A percentile compares a stretch with the other conserved stretches of the same genome.
phyloP scores from a whole-genome alignment of 1,140 invertebrate genomes.

The Schlechtendalia chinensis region DNA sequence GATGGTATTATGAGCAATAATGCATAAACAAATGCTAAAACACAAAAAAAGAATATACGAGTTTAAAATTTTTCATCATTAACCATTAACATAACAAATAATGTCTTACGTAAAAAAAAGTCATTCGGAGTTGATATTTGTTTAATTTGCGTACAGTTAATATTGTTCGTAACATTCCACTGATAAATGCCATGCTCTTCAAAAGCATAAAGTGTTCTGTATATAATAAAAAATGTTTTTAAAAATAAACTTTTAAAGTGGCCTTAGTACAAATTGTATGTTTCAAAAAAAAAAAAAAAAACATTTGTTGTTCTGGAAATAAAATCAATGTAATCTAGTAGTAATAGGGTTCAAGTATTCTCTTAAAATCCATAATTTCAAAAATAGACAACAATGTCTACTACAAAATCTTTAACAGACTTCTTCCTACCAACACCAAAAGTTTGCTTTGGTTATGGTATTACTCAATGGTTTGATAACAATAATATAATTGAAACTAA shows the following conservation, averaged over 20 bases:
- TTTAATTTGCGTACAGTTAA: slow-evolving; percentile 32
- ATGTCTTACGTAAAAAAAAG: slow-evolving; percentile 32
- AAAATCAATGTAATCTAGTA: no score
- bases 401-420: no score
- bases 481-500: not conserved
- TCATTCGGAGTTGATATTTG: slow-evolving; percentile 24
- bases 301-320: no score
- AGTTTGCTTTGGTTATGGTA: no score
- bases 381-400: no score
- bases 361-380: no score
- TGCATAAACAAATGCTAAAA: slow-evolving; percentile 35
- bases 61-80: not conserved
- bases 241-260: no score
- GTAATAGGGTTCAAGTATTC: no score
- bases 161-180: slow-evolving; percentile 45
- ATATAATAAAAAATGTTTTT: not conserved
- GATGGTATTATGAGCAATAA: slow-evolving; percentile 33
- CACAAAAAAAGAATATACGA: not conserved
- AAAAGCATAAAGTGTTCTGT: slow-evolving; percentile 39
- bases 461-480: not conserved
- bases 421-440: no score
- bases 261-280: not conserved
- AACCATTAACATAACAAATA: not conserved
- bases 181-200: slow-evolving; percentile 49
- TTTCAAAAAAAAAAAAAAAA: no score